Conservation (phyloP, 2,888 invertebrate genomes). For the Nymphalis c-album region DNA sequence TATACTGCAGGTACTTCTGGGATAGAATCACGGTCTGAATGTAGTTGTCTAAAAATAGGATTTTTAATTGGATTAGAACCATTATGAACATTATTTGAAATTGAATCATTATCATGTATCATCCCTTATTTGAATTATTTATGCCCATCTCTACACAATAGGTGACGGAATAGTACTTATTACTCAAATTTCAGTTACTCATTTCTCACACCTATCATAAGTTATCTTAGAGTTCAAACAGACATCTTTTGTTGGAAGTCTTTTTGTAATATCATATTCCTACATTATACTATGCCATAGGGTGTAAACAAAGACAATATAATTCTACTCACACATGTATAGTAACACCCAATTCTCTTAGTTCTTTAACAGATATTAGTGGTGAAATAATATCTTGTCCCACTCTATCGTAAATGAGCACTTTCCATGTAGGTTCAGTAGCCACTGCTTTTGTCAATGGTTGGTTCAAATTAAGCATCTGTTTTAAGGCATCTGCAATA, state of each 20-base stretch:
- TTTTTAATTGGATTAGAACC: neutral
- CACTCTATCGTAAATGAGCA: slow-evolving; percentile 96
- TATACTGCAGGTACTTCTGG: slow-evolving; percentile 99
- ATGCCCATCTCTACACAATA: no score
- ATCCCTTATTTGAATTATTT: no score
- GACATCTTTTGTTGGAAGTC: no score
- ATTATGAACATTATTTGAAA: no score
- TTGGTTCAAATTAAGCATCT: slow-evolving; percentile 97
- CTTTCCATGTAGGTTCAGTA: slow-evolving; percentile 97
- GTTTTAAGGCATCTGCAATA: slow-evolving; percentile 90
- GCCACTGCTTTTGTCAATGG: slow-evolving; percentile 87
- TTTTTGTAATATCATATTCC: no score
- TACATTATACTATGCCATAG: no score
- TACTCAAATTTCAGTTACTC: no score
- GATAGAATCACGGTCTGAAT: slow-evolving; percentile 94
- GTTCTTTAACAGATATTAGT: slow-evolving; percentile 95
- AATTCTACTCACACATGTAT: slow-evolving; percentile 93
- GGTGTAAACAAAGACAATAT: neutral
- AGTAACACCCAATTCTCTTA: slow-evolving; percentile 97
- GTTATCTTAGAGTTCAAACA: no score
- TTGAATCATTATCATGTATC: no score
- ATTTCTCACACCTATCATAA: no score
- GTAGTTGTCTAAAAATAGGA: slow-evolving; percentile 85
- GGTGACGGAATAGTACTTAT: no score
- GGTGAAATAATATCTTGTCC: slow-evolving; percentile 99